Conservation (phyloP, 1,140 invertebrate species). For the Ostrea edulis region DNA sequence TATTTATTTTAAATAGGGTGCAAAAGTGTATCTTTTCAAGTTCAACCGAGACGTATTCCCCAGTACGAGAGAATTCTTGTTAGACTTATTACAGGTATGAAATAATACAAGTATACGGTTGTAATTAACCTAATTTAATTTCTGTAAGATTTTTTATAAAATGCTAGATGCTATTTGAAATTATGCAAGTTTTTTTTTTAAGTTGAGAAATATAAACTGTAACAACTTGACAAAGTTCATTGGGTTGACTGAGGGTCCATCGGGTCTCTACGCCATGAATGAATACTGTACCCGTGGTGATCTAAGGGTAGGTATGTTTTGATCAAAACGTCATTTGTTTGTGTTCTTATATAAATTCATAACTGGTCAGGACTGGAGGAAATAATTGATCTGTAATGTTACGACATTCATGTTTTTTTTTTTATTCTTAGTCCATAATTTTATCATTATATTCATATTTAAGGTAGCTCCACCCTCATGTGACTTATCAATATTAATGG, state of each 20-base stretch:
- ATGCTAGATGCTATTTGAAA: neutral
- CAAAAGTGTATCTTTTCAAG: conserved; percentile 28
- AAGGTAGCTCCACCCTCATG: too few species aligned
- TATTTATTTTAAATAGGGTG: neutral
- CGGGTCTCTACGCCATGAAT: conserved; percentile 79
- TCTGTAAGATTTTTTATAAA: neutral
- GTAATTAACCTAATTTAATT: neutral
- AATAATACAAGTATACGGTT: neutral
- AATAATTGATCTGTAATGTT: too few species aligned
- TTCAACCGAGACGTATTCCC: neutral
- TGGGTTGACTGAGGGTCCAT: conserved; percentile 89
- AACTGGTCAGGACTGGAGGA: too few species aligned
- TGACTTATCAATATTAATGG: too few species aligned
- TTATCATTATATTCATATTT: too few species aligned
- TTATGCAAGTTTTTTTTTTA: neutral
- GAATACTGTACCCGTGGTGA: conserved; percentile 73
- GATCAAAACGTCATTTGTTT: too few species aligned
- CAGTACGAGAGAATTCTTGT: neutral
- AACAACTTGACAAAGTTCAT: conserved; percentile 93
- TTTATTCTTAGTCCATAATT: too few species aligned
- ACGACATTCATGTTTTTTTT: too few species aligned
- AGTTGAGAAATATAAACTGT: conserved; percentile 41
- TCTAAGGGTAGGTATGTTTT: conserved; percentile 62
- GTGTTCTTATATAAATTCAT: too few species aligned
- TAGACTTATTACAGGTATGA: conserved; percentile 2